Base-by-base conservation (phyloP, 1,140 invertebrate species). In the Pseudomyrmex concolor region DNA sequence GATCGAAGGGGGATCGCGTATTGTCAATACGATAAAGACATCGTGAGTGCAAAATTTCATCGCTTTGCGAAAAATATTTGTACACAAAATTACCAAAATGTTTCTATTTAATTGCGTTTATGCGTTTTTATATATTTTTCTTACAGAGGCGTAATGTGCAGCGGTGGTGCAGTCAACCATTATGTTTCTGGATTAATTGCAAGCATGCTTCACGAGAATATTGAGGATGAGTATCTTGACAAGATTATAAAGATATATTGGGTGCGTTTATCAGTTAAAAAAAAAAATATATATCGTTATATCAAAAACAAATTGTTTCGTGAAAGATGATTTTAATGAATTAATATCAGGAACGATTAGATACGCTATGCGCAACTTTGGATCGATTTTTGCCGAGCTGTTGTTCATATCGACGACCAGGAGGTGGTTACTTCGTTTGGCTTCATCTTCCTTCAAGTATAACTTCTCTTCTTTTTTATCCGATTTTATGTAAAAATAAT, bases 361-460 rank as follows among this genome's bases (percentile, higher is more conserved):
- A 91, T 34, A 89, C 89, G 19, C 86, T 94, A 34, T 95, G 93
- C 60, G 71, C 91, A 9, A 77, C 89, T 25, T 90, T 96, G 2
- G 87, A 94, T 34, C 78, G 90, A 34, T 89, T 93, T 85, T 86
- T 96, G 51, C 95, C 95, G 17, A 17, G 71, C 2, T 85, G 90
- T 51, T 95, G 95, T 86, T 93, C 87, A 4, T 94, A 95, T 72
- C 59, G 86, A 0, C 89, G 90, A 72, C 94, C 95, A 10, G 66
- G 87, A 74, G 96, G 96, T 2, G 96, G 96, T 34, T 96, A 95
- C 83, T 96, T 96, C 84, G 90, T 96, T 62, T 96, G 95, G 96
- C 90, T 96, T 68, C 88, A 91, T 81, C 84, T 95, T 67, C 94
- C 95, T 1, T 67, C 88, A 68, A 86, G 89, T 93, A 60, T 87